Base-by-base conservation (phyloP, 2,113 vertebrate genomes). In the Barnardius zonarius region DNA sequence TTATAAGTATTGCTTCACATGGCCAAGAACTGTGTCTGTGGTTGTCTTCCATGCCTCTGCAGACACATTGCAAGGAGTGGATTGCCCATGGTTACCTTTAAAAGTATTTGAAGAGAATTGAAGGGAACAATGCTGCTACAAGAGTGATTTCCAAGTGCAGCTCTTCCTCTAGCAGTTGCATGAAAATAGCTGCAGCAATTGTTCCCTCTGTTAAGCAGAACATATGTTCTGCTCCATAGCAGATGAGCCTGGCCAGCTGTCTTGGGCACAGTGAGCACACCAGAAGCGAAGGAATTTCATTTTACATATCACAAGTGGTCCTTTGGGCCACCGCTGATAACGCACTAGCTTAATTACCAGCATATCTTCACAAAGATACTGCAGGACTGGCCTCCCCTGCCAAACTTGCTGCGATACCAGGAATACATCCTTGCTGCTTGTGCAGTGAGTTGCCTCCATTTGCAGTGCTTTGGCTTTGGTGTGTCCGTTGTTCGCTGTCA, bases 261-360 rank as follows among this genome's bases (percentile, higher is more conserved):
- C 91, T 35, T 78, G 41, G 44, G 62, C 67, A 5, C 49, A 20
- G 44, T 2, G n/a, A 93, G 85, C 9, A 1, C 52, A 46, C 49
- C 66, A 85, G 62, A 66, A 93, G 70, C 5, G 37, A 43, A 95
- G 78, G 95, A 95, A 96, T 96, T 94, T 10, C 33, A 59, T 51
- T 39, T 64, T 62, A 19, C 48, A 0, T 77, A 66, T 89, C 95
- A 73, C 77, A 88, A 92, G 95, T 89, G 90, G 95, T 77, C 55
- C 12, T 89, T 94, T 46, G 57, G 86, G 55, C 86, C 73, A 43
- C 57, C 0, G 1, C 70, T 86, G 88, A 89, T 97, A 95, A 96
- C 84, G 20, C 41, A 13, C 24, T 48, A 17, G 49, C 67, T 83
- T 95, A 89, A 85, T 91, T 87, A 82, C 39, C 16, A 3, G 43